These are phyloP conservation scores for Drosophila nikananu DNA, from an alignment of 1,140 invertebrate species.

Conservation along the genomic window DNA sequence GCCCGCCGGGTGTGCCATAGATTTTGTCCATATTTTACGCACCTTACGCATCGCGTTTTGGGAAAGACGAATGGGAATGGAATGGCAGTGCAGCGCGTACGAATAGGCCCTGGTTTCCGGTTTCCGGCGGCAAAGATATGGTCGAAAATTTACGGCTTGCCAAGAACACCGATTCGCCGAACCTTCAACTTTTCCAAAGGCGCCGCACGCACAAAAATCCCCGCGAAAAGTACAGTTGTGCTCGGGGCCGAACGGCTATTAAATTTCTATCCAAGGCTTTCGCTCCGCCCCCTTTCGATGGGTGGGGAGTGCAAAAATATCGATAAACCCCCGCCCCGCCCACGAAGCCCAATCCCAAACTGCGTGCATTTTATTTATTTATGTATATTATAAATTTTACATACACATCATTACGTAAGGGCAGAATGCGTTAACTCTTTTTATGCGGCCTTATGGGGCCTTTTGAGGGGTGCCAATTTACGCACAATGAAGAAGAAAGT, in stretches of 20 bases:
- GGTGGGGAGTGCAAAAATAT: slow-evolving; percentile 62
- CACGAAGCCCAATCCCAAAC: slow-evolving; percentile 31
- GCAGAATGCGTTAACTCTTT: slow-evolving; percentile 43
- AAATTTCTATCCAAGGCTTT: slow-evolving; percentile 44
- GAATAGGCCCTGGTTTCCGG: slow-evolving; percentile 80
- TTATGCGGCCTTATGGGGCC: slow-evolving; percentile 2
- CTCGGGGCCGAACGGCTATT: slow-evolving; percentile 16
- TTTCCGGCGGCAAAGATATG: slow-evolving; percentile 63
- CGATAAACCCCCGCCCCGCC: slow-evolving; percentile 55
- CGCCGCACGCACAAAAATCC: slow-evolving; percentile 63
- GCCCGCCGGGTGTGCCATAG: slow-evolving; percentile 24
- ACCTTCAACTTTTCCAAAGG: slow-evolving; percentile 60
- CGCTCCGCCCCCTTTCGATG: not conserved
- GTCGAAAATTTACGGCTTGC: slow-evolving; percentile 68
- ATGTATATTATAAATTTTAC: slow-evolving; percentile 75
- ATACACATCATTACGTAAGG: slow-evolving; percentile 70
- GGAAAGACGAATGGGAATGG: slow-evolving; percentile 35
- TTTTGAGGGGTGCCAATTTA: slow-evolving; percentile 59
- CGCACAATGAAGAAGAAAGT: slow-evolving; percentile 67
- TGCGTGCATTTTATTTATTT: slow-evolving; percentile 78
- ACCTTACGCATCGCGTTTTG: slow-evolving; percentile 62
- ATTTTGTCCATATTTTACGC: slow-evolving; percentile 72
- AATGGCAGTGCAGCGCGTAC: slow-evolving; percentile 46
- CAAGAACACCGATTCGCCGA: slow-evolving; percentile 7
- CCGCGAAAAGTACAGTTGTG: slow-evolving; percentile 65